Base-by-base conservation (phyloP, 2,797 vertebrate genomes). In the Sebastolobus alascanus region DNA sequence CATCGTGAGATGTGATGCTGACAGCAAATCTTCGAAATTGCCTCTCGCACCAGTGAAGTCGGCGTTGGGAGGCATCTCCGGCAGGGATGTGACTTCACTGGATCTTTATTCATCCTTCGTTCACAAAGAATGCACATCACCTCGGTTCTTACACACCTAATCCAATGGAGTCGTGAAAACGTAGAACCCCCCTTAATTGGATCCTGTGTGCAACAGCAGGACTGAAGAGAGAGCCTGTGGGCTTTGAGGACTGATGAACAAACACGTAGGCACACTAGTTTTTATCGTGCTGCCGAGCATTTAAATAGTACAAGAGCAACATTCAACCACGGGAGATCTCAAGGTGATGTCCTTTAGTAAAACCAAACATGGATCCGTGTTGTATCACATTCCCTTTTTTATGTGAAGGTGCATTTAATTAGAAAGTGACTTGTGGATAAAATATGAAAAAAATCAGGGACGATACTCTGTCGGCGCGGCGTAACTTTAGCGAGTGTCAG, bases 31-130 rank as follows among this genome's bases (percentile, higher is more conserved):
- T 50, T 16, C 12, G 11, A 38, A 8, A 38, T 25, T 33, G 18
- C 20, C 10, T 20, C 71, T 70, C 38, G 43, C 6, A 33, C 9
- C 20, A 35, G 16, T 56, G 22, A 72, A 27, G 22, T 61, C 37
- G 9, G 3, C 2, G 6, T 25, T 12, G 10, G 10, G 5, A 8
- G 4, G 13, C 8, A 0, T 13, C 11, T 38, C 22, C 4, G 6
- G 20, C 27, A 33, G 12, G 5, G 8, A 14, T n/a, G 64, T 20
- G 27, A 13, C 25, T 55, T 55, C 12, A 66, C 38, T 6, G n/a
- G 25, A 29, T 69, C 66, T n/a, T n/a, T 10, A 20, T 72, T 46
- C 11, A 59, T 11, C 1, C 22, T 27, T 20, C 31, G n/a, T 55
- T 55, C 20, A 22, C 20, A 12, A 18, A 73, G 18, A 67, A 38